Base-by-base conservation (phyloP, 2,113 vertebrate genomes). In the Cettia cetti region DNA sequence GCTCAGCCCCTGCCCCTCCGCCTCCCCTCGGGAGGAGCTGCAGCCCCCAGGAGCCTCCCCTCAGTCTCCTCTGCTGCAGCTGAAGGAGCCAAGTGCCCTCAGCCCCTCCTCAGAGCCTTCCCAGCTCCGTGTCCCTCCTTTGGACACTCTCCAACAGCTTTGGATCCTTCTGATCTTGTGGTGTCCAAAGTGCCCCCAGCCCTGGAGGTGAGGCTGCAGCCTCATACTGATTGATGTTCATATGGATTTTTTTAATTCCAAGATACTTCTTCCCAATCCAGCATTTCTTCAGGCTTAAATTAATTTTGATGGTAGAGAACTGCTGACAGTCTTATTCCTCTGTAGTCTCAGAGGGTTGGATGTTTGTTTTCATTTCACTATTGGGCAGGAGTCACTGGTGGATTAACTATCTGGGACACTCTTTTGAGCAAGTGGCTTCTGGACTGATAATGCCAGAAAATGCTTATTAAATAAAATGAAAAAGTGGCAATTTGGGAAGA, bases 381-480 rank as follows among this genome's bases (percentile, higher is more conserved):
- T 85, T 75, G 88, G 90, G 63, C 15, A 66, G 91, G 54, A 95
- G 87, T 91, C 78, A 39, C 59, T 82, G 54, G 54, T 91, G 87
- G 93, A 86, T 95, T 94, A 92, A 77, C 70, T 87, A 74, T 96
- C 84, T 96, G 72, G 94, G 94, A 85, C 70, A 5, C 42, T 83
- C 24, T 49, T 72, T 44, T 39, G 40, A 66, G 65, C 63, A 82
- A 49, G 50, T 74, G 82, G 56, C 65, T 89, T 94, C 89, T 82
- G 39, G 40, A 14, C 75, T 59, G 47, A 31, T 80, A 77, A 74
- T 71, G 42, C 85, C 42, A 33, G 85, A 93, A 96, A 92, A 69
- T 49, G 90, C 87, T 77, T 83, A 75, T 86, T 94, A 64, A 76
- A 88, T 89, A 72, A 95, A 72, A 94, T 42, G n/a, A 80, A 54